Percentiles rank a stretch among this genome's conserved stretches.
These are phyloP conservation scores for Alfaro cultratus DNA, from an alignment of 2,797 vertebrate genomes.

Conservation along the genomic window DNA sequence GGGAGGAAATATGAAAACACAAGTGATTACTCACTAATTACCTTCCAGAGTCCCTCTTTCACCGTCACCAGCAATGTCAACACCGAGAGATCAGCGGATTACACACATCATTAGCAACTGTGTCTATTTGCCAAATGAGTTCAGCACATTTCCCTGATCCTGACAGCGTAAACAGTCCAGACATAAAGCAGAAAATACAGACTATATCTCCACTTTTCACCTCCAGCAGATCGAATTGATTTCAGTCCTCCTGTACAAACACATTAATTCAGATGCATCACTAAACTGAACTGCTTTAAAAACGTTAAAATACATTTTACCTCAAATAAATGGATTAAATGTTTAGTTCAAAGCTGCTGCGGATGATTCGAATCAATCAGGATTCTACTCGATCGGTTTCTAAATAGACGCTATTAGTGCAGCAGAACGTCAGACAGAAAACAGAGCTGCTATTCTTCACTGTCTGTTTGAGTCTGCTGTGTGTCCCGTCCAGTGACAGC, in stretches of 20 bases:
- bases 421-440: conserved; percentile 4
- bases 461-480: conserved; percentile 23
- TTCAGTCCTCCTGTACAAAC: not conserved
- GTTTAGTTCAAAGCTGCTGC: not conserved
- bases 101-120: conserved; percentile 59
- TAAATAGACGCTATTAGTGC: conserved; percentile 16
- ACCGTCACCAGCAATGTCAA: conserved; percentile 52
- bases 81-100: conserved; percentile 48
- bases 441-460: conserved; percentile 19
- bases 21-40: conserved; percentile 43
- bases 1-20: not conserved
- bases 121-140: conserved; percentile 26
- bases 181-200: not conserved
- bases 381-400: not conserved
- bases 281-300: not conserved
- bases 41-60: conserved; percentile 33
- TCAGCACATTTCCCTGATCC: conserved; percentile 23
- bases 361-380: conserved; percentile 1
- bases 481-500: conserved; percentile 28
- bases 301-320: not conserved
- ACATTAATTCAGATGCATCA: conserved; percentile 13
- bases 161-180: conserved; percentile 13
- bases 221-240: conserved; percentile 28
- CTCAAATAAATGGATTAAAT: not conserved
- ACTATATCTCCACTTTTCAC: conserved; percentile 1